Conservation (phyloP, 2,888 invertebrate genomes). For the Xanthia icteritia region DNA sequence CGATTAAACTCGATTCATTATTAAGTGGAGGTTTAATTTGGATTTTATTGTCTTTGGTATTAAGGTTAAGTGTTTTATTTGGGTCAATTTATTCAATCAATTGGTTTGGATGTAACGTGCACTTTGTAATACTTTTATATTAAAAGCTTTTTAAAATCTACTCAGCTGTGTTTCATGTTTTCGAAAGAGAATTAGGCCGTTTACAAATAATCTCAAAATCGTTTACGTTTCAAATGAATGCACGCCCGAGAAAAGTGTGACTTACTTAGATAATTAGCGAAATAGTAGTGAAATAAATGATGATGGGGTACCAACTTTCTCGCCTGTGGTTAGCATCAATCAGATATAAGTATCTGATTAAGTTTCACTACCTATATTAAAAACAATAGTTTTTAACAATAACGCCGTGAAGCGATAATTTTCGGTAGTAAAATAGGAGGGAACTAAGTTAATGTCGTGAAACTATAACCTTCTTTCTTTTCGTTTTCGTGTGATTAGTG, state of each 20-base stretch:
- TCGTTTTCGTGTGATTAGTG: no score
- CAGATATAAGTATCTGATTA: no score
- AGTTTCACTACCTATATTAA: background rate
- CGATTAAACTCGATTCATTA: conserved; percentile 59
- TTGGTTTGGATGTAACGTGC: conserved; percentile 21
- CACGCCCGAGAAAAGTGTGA: no score
- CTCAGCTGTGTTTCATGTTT: conserved; percentile 5
- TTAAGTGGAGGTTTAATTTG: conserved; percentile 63
- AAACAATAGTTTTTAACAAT: background rate
- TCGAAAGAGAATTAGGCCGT: background rate
- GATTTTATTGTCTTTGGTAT: conserved; percentile 62
- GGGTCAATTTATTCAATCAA: conserved; percentile 45
- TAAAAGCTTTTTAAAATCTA: background rate
- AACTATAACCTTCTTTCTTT: background rate
- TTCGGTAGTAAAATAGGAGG: background rate
- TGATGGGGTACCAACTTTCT: background rate
- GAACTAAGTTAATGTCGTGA: background rate
- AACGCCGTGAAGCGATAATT: background rate
- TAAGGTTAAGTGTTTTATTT: conserved; percentile 60
- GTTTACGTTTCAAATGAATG: no score
- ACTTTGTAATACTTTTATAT: conserved; percentile 15
- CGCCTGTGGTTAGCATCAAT: no score
- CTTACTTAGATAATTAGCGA: no score
- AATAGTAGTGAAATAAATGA: no score
- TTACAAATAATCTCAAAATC: no score